These are phyloP conservation scores for Phalanger gymnotis DNA, from an alignment of 2,797 vertebrate genomes.

Conservation along the genomic window DNA sequence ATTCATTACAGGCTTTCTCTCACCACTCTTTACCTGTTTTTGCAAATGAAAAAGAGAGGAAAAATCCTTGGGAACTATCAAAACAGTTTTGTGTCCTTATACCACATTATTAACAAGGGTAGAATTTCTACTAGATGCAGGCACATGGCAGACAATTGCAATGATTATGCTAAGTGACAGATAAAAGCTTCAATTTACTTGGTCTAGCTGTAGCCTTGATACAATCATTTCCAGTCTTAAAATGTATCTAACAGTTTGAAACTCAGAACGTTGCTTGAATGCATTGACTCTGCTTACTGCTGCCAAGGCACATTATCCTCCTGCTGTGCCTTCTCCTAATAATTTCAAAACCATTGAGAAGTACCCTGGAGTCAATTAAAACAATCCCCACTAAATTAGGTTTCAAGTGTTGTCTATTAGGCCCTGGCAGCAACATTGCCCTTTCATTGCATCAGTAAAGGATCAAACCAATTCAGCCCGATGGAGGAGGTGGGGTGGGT, in stretches of 20 bases:
- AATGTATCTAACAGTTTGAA: constrained; percentile 75
- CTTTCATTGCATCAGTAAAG: neutral
- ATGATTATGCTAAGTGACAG: constrained; percentile 77
- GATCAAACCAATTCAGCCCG: neutral
- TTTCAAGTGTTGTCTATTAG: constrained; percentile 80
- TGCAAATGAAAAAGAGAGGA: neutral
- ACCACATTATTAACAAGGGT: constrained; percentile 56
- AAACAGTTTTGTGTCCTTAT: constrained; percentile 25
- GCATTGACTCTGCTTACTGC: constrained; percentile 64
- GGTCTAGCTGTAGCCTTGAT: constrained; percentile 66
- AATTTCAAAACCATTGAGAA: constrained; percentile 78
- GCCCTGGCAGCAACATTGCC: neutral
- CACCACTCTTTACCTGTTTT: neutral
- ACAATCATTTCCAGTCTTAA: constrained; percentile 70
- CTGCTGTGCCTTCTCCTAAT: constrained; percentile 75
- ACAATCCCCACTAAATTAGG: constrained; percentile 79
- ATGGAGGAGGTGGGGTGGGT: neutral
- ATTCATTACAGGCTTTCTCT: neutral
- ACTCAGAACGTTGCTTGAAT: constrained; percentile 70
- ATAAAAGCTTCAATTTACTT: constrained; percentile 77
- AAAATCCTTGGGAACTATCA: neutral
- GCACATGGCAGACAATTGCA: constrained; percentile 32
- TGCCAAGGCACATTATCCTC: constrained; percentile 70
- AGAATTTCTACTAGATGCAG: constrained; percentile 68
- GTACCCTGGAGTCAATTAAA: constrained; percentile 81